A percentile compares a stretch with the other conserved stretches of the same genome.
phyloP scores from a whole-genome alignment of 2,888 invertebrate species.

The Electrophaes corylata region DNA sequence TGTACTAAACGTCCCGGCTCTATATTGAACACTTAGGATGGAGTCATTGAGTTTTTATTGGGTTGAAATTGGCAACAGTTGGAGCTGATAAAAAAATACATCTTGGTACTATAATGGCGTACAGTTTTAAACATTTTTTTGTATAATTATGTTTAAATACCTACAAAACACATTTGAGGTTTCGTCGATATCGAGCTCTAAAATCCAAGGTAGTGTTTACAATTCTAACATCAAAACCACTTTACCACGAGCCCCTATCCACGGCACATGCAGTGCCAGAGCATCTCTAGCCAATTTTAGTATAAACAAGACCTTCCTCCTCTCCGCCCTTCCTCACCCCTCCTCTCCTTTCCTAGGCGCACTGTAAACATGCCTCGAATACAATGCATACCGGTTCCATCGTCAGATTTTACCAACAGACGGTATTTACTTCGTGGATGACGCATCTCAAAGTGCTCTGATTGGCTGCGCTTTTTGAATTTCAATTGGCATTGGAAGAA shows the following conservation, averaged over 20 bases:
- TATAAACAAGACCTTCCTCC: conserved; percentile 35
- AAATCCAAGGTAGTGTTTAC: conserved; percentile 6
- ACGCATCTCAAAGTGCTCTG: conserved; percentile 35
- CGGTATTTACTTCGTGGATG: conserved; percentile 39
- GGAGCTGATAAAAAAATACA: not conserved
- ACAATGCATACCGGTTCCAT: conserved; percentile 42
- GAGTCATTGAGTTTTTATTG: conserved; percentile 5
- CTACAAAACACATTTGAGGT: not conserved
- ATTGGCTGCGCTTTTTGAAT: conserved; percentile 33
- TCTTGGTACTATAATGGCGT: not conserved
- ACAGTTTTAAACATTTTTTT: not conserved
- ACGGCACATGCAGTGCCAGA: conserved; percentile 32
- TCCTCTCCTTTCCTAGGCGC: conserved; percentile 5
- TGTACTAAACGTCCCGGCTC: conserved; percentile 2
- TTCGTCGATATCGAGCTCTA: not conserved
- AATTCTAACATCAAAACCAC: conserved; percentile 20
- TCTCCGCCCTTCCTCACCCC: conserved; percentile 1
- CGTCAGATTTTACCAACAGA: conserved; percentile 35
- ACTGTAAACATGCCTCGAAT: conserved; percentile 42
- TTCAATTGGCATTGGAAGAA: conserved; percentile 23
- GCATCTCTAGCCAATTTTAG: conserved; percentile 40
- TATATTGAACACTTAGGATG: conserved; percentile 8
- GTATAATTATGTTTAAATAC: not conserved
- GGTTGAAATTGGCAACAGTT: not conserved
- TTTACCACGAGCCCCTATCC: conserved; percentile 32